Evolutionary conservation across 2,113 vertebrate genomes (phyloP).

Genomic region (Amazona vittata): DNA sequence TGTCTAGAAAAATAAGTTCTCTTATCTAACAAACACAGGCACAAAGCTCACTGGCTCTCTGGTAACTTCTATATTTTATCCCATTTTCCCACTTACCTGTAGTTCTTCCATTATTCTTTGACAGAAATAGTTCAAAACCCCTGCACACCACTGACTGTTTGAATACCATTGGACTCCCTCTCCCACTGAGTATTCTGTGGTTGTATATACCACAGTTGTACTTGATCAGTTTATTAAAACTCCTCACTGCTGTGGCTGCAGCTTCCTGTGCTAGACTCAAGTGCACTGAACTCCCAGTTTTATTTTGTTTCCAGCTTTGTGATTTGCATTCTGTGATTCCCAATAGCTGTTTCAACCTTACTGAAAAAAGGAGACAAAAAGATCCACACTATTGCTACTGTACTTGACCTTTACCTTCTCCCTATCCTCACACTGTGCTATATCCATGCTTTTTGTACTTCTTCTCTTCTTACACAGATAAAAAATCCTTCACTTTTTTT

Average conservation of each 20-base stretch:
- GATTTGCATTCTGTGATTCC: background rate
- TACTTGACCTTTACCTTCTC: background rate
- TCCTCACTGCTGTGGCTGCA: background rate
- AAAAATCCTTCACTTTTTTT: background rate
- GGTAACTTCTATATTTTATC: background rate
- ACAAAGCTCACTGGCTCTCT: background rate
- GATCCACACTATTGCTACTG: background rate
- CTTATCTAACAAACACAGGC: background rate
- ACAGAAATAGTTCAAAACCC: background rate
- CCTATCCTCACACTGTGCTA: background rate
- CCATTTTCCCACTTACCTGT: background rate
- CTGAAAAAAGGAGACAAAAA: background rate
- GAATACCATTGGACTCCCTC: background rate
- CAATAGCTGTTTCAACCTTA: background rate
- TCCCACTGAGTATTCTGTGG: background rate
- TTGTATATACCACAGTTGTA: background rate
- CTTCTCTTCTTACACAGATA: background rate
- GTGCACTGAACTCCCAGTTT: background rate
- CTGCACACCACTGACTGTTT: background rate
- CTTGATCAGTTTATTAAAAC: background rate
- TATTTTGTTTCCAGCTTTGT: background rate
- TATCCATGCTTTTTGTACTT: background rate
- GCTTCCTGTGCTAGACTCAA: background rate
- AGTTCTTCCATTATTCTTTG: background rate
- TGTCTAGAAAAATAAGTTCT: background rate